phyloP scores from a whole-genome alignment of 2,888 invertebrate species.

The Dasysyrphus tricinctus region DNA sequence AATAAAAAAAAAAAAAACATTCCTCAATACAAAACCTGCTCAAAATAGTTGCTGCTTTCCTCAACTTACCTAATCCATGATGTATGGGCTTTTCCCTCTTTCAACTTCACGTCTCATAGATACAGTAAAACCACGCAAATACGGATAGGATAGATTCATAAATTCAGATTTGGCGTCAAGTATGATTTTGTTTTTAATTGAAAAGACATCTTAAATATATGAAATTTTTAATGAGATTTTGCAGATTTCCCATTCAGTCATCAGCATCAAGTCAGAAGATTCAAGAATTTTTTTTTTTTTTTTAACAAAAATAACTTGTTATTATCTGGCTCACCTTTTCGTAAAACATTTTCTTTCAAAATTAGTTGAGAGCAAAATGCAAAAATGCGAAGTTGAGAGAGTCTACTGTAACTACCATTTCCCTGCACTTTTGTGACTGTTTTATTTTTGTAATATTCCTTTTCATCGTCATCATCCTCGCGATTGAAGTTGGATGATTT shows the following conservation, averaged over 20 bases:
- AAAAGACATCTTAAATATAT: too few species aligned
- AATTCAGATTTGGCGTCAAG: not conserved
- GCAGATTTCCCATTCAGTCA: too few species aligned
- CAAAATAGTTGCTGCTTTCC: slow-evolving; percentile 62
- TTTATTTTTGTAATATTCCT: slow-evolving; percentile 25
- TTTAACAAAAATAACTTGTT: too few species aligned
- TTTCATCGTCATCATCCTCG: slow-evolving; percentile 8
- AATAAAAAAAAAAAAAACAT: slow-evolving; percentile 6
- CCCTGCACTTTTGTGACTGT: not conserved
- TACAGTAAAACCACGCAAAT: not conserved
- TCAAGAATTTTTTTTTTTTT: too few species aligned
- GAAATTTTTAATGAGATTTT: too few species aligned
- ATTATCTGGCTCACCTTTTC: too few species aligned
- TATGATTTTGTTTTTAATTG: not conserved
- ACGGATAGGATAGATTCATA: not conserved
- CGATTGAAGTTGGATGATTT: slow-evolving; percentile 10
- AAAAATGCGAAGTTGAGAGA: not conserved
- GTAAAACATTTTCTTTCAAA: too few species aligned
- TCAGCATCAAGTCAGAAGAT: too few species aligned
- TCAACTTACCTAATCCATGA: slow-evolving; percentile 72
- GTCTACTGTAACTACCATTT: not conserved
- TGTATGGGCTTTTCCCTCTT: slow-evolving; percentile 46
- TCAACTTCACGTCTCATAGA: slow-evolving; percentile 7
- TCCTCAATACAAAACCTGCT: slow-evolving; percentile 57
- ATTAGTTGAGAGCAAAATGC: too few species aligned